Conservation (phyloP, 2,113 vertebrate species). For the Anas platyrhynchos region DNA sequence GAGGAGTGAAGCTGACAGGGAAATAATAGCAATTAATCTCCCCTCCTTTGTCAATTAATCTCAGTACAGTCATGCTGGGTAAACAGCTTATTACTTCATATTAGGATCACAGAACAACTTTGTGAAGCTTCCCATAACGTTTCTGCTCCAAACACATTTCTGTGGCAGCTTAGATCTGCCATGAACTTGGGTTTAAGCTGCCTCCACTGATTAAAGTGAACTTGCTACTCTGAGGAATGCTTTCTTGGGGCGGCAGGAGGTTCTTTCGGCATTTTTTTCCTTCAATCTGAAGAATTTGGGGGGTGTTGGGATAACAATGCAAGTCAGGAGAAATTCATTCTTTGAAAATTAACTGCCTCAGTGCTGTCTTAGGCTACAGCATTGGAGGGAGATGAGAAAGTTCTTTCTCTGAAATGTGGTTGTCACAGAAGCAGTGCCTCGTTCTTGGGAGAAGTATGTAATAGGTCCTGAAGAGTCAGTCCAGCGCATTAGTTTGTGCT, state of each 20-base stretch:
- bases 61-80: constrained; percentile 69
- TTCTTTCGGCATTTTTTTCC: background rate
- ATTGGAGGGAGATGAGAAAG: background rate
- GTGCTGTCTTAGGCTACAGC: background rate
- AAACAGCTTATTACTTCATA: constrained; percentile 79
- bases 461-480: background rate
- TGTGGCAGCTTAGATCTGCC: constrained; percentile 55
- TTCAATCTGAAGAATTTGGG: constrained; percentile 49
- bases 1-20: constrained; percentile 70
- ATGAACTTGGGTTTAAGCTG: constrained; percentile 51
- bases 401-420: background rate
- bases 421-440: background rate
- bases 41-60: constrained; percentile 75
- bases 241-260: constrained; percentile 9
- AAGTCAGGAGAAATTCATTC: constrained; percentile 43
- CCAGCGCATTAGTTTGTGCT: background rate
- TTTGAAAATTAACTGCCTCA: constrained; percentile 12
- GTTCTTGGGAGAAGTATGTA: rapidly evolving
- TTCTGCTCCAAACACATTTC: constrained; percentile 64
- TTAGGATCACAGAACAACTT: constrained; percentile 77
- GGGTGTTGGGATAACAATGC: constrained; percentile 49
- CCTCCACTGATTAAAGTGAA: constrained; percentile 63
- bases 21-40: constrained; percentile 76
- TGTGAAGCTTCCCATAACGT: constrained; percentile 65
- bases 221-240: constrained; percentile 59